phyloP scores from a whole-genome alignment of 2,888 invertebrate species.

The Ormyrus labotus region DNA sequence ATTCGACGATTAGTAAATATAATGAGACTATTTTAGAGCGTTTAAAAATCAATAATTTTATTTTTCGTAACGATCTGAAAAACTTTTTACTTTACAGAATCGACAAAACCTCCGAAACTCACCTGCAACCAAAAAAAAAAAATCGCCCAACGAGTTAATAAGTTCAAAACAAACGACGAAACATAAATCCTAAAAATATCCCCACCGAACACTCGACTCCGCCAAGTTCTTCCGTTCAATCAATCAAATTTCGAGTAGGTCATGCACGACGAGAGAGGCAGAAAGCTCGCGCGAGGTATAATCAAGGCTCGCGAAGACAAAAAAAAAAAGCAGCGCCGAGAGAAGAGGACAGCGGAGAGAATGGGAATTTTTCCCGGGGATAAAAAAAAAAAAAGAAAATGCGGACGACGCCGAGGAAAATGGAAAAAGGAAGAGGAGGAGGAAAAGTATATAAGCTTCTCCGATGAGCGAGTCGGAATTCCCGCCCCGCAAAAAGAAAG shows the following conservation, averaged over 20 bases:
- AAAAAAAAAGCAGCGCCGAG: neutral
- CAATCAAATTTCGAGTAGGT: conserved; percentile 34
- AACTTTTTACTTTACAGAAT: no score
- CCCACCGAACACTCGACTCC: no score
- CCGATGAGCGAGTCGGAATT: neutral
- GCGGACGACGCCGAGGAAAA: conserved; percentile 25
- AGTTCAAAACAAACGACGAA: no score
- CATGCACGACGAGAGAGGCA: neutral
- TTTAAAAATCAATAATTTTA: no score
- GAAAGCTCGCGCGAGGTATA: neutral
- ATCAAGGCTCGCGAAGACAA: conserved; percentile 10
- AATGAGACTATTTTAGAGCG: no score
- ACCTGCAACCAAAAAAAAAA: no score
- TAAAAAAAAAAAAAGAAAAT: conserved; percentile 9
- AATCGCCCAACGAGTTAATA: no score
- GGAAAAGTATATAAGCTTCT: neutral
- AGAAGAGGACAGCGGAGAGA: conserved; percentile 11
- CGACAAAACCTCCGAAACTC: no score
- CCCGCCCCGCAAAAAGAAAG: conserved; percentile 5
- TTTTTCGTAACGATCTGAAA: no score
- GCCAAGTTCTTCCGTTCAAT: neutral
- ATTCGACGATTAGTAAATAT: no score
- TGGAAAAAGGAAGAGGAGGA: conserved; percentile 3
- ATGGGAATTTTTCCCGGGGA: conserved; percentile 29
- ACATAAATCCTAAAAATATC: no score